Conservation (phyloP, 1,140 invertebrate genomes). For the Chironomus striatipennis region DNA sequence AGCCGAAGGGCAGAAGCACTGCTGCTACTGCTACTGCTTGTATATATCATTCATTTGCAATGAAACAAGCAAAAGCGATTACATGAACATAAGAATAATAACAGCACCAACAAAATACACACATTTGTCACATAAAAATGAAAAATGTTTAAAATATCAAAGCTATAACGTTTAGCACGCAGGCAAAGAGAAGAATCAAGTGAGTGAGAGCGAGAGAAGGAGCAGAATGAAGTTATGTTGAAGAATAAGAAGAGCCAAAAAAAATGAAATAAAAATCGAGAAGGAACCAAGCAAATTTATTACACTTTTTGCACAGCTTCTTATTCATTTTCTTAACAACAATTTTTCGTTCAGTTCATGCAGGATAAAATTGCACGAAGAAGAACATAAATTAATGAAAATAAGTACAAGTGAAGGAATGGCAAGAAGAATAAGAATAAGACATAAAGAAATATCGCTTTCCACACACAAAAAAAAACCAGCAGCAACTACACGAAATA, state of each 20-base stretch:
- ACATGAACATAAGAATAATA: background rate
- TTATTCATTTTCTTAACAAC: background rate
- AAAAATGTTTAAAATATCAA: background rate
- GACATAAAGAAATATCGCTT: background rate
- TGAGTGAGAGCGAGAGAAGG: background rate
- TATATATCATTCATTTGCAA: too few relatives aligned
- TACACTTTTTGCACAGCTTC: conserved; percentile 6
- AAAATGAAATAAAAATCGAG: background rate
- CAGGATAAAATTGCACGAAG: conserved; percentile 12
- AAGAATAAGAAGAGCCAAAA: background rate
- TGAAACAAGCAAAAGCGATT: background rate
- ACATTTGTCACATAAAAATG: conserved; percentile 24
- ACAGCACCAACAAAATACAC: conserved; percentile 19
- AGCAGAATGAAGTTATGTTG: background rate
- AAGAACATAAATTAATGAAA: conserved; percentile 15
- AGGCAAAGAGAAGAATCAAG: background rate
- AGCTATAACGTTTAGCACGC: background rate
- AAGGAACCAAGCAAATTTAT: conserved; percentile 17
- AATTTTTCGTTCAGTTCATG: background rate
- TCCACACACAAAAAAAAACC: background rate
- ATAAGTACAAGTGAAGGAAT: background rate
- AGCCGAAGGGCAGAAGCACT: background rate
- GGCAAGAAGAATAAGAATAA: conserved; percentile 8
- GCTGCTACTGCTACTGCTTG: background rate
- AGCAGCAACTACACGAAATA: too few relatives aligned